Evolutionary conservation across 1,140 invertebrate genomes (phyloP).

Genomic region (Notospermus geniculatus): DNA sequence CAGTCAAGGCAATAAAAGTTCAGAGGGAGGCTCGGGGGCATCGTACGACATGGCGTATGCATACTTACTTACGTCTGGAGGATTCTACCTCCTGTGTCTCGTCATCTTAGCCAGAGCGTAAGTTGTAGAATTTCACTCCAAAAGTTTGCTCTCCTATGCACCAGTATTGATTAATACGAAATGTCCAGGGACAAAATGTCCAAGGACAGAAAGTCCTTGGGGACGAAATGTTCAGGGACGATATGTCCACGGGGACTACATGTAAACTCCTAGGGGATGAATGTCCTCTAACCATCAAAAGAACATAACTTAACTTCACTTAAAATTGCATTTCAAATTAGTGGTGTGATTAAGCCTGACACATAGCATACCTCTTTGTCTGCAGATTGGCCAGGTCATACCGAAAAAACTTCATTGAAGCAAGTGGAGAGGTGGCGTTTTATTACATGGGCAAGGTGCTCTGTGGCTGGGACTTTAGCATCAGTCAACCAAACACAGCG

Average conservation of each 20-base stretch:
- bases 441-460: constrained; percentile 63
- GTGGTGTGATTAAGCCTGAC: too few relatives aligned
- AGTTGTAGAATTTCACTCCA: constrained; percentile 43
- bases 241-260: too few relatives aligned
- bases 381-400: constrained; percentile 62
- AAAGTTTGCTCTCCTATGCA: too few relatives aligned
- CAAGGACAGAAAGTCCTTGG: too few relatives aligned
- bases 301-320: not conserved
- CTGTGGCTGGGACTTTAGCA: constrained; percentile 74
- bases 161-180: too few relatives aligned
- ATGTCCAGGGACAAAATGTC: too few relatives aligned
- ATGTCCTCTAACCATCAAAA: too few relatives aligned
- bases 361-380: constrained; percentile 26
- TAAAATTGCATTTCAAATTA: too few relatives aligned
- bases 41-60: constrained; percentile 69
- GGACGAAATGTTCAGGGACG: too few relatives aligned
- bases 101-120: constrained; percentile 68
- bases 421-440: constrained; percentile 47
- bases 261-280: too few relatives aligned
- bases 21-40: constrained; percentile 31
- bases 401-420: constrained; percentile 64
- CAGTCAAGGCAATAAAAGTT: too few relatives aligned
- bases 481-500: constrained; percentile 65
- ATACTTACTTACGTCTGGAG: constrained; percentile 70
- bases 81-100: constrained; percentile 65